Evolutionary conservation across 2,113 vertebrate species (phyloP).

Genomic region (Grus americana): DNA sequence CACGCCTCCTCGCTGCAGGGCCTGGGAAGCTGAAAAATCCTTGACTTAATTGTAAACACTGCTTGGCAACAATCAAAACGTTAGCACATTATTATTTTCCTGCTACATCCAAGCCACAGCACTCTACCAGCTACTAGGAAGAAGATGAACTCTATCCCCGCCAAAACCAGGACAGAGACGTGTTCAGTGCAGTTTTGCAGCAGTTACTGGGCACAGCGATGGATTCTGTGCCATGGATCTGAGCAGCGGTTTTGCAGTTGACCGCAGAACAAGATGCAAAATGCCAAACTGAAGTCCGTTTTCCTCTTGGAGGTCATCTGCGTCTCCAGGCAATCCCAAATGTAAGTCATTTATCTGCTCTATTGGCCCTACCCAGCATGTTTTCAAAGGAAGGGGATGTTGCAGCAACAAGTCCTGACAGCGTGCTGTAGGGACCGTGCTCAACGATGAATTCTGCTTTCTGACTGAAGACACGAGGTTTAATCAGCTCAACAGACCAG

Average conservation of each 20-base stretch:
- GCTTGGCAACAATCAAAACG: no score
- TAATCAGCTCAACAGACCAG: not conserved
- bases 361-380: accelerated
- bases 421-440: not conserved
- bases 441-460: not conserved
- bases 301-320: not conserved
- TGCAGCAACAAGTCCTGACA: not conserved
- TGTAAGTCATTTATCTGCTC: not conserved
- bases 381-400: not conserved
- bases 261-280: not conserved
- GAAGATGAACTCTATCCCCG: no score
- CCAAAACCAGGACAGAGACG: no score
- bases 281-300: not conserved
- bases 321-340: not conserved
- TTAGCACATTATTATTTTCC: no score
- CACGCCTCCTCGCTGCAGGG: no score
- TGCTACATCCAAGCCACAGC: no score
- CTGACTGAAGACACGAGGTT: not conserved
- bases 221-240: not conserved
- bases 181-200: not conserved
- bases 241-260: not conserved
- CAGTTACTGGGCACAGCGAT: not conserved
- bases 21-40: no score
- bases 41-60: no score
- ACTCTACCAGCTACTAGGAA: no score